Base-by-base conservation (phyloP, 2,113 vertebrate genomes). In the Muntiacus muntjak region DNA sequence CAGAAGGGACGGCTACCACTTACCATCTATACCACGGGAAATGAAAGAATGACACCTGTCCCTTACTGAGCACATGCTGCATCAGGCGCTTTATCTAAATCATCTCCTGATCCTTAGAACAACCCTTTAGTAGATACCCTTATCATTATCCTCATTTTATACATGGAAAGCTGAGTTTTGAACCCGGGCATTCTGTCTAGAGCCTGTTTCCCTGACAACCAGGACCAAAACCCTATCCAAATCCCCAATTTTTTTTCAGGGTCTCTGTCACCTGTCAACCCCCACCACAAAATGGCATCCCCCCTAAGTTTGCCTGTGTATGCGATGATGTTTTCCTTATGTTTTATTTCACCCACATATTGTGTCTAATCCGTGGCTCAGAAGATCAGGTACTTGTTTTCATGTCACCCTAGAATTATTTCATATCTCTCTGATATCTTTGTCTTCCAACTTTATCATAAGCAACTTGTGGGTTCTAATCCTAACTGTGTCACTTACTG, bases 241-340 rank as follows among this genome's bases (percentile, higher is more conserved):
- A 87, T 15, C 76, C 17, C 10, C 55, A 6, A 15, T 50, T 58
- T 50, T 45, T 52, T 64, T 74, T 50, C 25, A 21, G 50, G 62
- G 7, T 45, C 50, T 26, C 0, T n/a, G 5, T 8, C 36, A 76
- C 28, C n/a, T 54, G 2, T 64, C 33, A 54, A 8, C 15, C 19
- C 30, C 43, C 1, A 15, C 25, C 23, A 19, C 30, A n/a, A 40
- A 82, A 64, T 15, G 54, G 21, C 60, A 23, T 26, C 28, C 58
- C 62, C n/a, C 4, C 58, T 54, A 43, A n/a, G 6, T 30, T 81
- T 58, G 30, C 36, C 21, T 76, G 25, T 76, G 30, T 26, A 57
- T 21, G 14, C 0, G 0, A 21, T 2, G 3, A 25, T 17, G 17
- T 67, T 92, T 43, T 30, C 8, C 2, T n/a, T 33, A 7, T 2